These are phyloP conservation scores for Tetranychus truncatus DNA, from an alignment of 2,888 invertebrate species.

Conservation along the genomic window DNA sequence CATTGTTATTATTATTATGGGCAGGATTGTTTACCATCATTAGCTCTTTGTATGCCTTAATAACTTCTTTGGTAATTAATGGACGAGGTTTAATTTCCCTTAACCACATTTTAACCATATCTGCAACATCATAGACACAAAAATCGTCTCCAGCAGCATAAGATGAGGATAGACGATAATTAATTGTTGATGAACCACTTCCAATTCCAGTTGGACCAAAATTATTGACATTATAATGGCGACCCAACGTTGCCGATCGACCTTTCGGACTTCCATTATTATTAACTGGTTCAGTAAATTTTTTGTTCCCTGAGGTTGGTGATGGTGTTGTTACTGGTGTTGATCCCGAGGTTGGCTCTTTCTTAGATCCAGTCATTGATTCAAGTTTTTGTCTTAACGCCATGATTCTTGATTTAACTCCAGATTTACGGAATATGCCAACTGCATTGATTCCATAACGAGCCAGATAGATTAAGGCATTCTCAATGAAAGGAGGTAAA, in stretches of 20 bases:
- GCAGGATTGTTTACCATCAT: neutral
- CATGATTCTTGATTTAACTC: conserved; percentile 22
- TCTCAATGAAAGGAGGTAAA: conserved; percentile 21
- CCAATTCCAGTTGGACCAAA: neutral
- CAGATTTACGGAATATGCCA: conserved; percentile 24
- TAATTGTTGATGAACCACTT: neutral
- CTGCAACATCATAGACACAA: conserved; percentile 23
- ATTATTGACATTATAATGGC: neutral
- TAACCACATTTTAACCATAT: conserved; percentile 21
- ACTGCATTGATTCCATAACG: conserved; percentile 18
- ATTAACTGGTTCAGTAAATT: neutral
- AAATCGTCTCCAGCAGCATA: conserved; percentile 12
- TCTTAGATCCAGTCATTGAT: conserved; percentile 2
- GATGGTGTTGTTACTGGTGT: neutral
- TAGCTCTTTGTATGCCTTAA: conserved; percentile 15
- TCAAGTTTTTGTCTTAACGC: conserved; percentile 16
- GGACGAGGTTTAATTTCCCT: conserved; percentile 21
- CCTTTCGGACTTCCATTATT: neutral
- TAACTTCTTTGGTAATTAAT: conserved; percentile 19
- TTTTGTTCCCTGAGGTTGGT: neutral
- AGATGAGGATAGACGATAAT: neutral
- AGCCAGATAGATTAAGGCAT: conserved; percentile 17
- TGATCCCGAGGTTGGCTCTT: neutral
- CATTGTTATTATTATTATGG: conserved; percentile 4
- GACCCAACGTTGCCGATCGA: neutral